Evolutionary conservation across 2,113 vertebrate species (phyloP).

Genomic region (Brachirus orientalis): DNA sequence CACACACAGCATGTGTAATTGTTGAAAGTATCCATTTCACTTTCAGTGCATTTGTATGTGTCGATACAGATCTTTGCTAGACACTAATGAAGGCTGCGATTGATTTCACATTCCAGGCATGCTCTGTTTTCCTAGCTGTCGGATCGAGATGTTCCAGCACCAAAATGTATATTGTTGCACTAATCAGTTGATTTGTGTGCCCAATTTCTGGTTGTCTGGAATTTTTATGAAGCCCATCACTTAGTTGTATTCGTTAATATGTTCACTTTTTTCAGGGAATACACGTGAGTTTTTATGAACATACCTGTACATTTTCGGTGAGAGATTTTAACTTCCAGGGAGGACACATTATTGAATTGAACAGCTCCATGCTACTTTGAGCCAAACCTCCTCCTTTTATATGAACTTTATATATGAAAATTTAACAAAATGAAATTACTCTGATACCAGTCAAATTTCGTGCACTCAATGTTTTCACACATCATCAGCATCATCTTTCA

Average conservation of each 20-base stretch:
- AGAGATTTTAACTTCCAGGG: slow-evolving; percentile 55
- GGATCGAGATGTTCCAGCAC: slow-evolving; percentile 46
- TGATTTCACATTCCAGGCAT: slow-evolving; percentile 70
- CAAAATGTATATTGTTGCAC: slow-evolving; percentile 59
- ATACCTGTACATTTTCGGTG: slow-evolving; percentile 20
- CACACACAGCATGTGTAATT: slow-evolving; percentile 46
- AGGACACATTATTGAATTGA: slow-evolving; percentile 55
- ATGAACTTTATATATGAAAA: slow-evolving; percentile 65
- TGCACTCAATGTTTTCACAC: slow-evolving; percentile 52
- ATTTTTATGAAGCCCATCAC: slow-evolving; percentile 7
- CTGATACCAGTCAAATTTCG: slow-evolving; percentile 46
- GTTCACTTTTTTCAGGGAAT: too few species aligned
- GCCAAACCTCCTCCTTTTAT: slow-evolving; percentile 37
- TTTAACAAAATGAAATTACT: slow-evolving; percentile 57
- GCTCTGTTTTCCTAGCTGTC: slow-evolving; percentile 55
- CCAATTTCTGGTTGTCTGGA: slow-evolving; percentile 35
- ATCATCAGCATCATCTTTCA: slow-evolving; percentile 68
- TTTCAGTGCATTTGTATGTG: slow-evolving; percentile 62
- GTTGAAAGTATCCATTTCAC: slow-evolving; percentile 68
- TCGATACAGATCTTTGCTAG: slow-evolving; percentile 52
- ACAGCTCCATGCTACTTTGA: slow-evolving; percentile 41
- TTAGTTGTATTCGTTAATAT: too few species aligned
- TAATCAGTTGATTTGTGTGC: slow-evolving; percentile 48
- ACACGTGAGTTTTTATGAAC: too few species aligned
- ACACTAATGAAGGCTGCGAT: slow-evolving; percentile 69